A percentile compares a stretch with the other conserved stretches of the same genome.
phyloP scores from a whole-genome alignment of 2,113 vertebrate genomes.

The Larimichthys crocea region DNA sequence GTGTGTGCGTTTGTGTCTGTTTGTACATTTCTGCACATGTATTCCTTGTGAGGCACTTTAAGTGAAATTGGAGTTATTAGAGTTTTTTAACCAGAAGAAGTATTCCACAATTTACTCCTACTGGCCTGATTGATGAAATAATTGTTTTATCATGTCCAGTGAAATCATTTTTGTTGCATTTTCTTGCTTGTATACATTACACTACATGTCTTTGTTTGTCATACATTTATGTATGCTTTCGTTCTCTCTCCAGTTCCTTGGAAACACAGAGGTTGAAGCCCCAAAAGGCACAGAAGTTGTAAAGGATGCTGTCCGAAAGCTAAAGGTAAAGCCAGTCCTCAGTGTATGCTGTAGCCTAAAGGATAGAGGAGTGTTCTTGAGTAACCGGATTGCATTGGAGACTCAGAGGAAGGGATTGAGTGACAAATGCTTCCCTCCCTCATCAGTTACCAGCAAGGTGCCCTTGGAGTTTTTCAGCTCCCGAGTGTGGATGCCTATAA shows the following conservation, averaged over 20 bases:
- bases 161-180: too few relatives aligned
- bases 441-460: constrained; percentile 62
- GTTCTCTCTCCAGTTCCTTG: constrained; percentile 89
- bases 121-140: background rate
- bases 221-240: background rate
- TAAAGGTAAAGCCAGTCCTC: constrained; percentile 88
- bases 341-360: constrained; percentile 25
- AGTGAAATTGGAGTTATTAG: too few relatives aligned
- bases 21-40: too few relatives aligned
- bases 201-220: background rate
- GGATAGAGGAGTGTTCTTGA: constrained; percentile 12
- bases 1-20: background rate
- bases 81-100: background rate
- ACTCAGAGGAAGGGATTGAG: constrained; percentile 34
- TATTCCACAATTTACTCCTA: background rate
- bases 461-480: constrained; percentile 55
- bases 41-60: background rate
- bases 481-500: constrained; percentile 10
- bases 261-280: constrained; percentile 96
- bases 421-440: constrained; percentile 45
- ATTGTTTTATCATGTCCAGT: background rate
- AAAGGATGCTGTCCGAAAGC: constrained; percentile 95
- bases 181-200: background rate
- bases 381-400: constrained; percentile 25
- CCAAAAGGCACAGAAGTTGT: constrained; percentile 98